phyloP scores from a whole-genome alignment of 2,113 vertebrate species.

The Gymnogyps californianus region DNA sequence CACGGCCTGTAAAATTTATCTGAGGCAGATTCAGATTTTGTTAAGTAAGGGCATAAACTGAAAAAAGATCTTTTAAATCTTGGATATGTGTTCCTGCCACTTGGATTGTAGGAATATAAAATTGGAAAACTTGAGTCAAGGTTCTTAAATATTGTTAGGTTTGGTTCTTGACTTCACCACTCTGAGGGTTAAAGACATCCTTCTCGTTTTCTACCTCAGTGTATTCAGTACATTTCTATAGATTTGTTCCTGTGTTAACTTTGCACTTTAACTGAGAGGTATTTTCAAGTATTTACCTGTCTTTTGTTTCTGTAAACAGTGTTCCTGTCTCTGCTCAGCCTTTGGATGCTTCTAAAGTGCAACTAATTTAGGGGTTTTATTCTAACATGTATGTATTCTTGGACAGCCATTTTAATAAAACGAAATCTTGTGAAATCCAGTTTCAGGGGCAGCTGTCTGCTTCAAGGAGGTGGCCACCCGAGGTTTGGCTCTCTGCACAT shows the following conservation, averaged over 20 bases:
- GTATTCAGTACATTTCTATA: neutral
- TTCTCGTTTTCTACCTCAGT: neutral
- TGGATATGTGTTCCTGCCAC: neutral
- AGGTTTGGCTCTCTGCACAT: neutral
- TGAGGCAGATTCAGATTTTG: neutral
- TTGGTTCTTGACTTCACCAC: neutral
- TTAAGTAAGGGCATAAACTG: neutral
- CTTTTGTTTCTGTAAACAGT: neutral
- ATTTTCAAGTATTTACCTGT: neutral
- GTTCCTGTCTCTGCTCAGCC: neutral
- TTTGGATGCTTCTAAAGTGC: neutral
- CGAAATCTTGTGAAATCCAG: neutral
- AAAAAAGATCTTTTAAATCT: neutral
- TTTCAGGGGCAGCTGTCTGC: neutral
- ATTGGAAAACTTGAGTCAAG: neutral
- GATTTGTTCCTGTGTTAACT: neutral
- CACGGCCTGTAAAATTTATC: neutral
- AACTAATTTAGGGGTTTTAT: neutral
- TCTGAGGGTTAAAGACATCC: neutral
- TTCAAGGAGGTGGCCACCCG: neutral
- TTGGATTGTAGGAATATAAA: neutral
- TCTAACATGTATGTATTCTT: neutral
- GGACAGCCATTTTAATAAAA: neutral
- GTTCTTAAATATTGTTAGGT: neutral
- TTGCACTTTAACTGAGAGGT: neutral